A percentile compares a stretch with the other conserved stretches of the same genome.
phyloP scores from a whole-genome alignment of 1,140 invertebrate species.

The Chymomyza costata region DNA sequence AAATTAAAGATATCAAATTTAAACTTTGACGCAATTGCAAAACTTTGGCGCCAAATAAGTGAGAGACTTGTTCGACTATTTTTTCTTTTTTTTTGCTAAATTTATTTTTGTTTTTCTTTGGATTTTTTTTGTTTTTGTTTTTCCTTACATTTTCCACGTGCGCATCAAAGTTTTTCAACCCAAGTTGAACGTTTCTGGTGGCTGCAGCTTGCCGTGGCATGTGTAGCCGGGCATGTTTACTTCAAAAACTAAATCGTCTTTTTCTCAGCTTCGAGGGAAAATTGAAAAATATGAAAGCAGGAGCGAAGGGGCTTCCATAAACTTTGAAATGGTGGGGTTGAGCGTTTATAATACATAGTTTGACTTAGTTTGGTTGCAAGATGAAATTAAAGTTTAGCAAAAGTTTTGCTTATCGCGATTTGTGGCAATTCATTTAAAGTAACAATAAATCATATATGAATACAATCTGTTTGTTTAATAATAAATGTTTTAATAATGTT shows the following conservation, averaged over 20 bases:
- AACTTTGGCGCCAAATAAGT: slow-evolving; percentile 62
- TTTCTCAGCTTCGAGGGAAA: too few relatives aligned
- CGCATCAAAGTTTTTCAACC: slow-evolving; percentile 18
- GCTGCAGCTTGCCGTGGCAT: too few relatives aligned
- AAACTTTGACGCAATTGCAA: slow-evolving; percentile 46
- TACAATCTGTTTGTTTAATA: too few relatives aligned
- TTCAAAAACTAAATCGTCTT: slow-evolving; percentile 36
- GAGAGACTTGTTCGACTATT: slow-evolving; percentile 12
- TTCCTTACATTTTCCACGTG: too few relatives aligned
- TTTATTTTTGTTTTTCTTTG: too few relatives aligned
- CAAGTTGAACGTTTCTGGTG: slow-evolving; percentile 25
- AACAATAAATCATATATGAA: too few relatives aligned
- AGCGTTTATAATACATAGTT: too few relatives aligned
- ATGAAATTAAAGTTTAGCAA: slow-evolving; percentile 18
- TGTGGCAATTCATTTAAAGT: slow-evolving; percentile 30
- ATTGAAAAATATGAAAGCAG: neutral
- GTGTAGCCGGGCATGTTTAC: slow-evolving; percentile 42
- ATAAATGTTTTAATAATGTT: neutral
- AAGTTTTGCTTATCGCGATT: slow-evolving; percentile 41
- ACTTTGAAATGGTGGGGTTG: slow-evolving; percentile 13
- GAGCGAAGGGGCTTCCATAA: neutral
- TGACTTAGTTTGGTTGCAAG: too few relatives aligned
- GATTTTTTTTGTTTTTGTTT: too few relatives aligned
- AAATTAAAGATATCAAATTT: slow-evolving; percentile 59
- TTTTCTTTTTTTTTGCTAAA: too few relatives aligned